Base-by-base conservation (phyloP, 2,797 vertebrate species). In the Acrocephalus scirpaceus region DNA sequence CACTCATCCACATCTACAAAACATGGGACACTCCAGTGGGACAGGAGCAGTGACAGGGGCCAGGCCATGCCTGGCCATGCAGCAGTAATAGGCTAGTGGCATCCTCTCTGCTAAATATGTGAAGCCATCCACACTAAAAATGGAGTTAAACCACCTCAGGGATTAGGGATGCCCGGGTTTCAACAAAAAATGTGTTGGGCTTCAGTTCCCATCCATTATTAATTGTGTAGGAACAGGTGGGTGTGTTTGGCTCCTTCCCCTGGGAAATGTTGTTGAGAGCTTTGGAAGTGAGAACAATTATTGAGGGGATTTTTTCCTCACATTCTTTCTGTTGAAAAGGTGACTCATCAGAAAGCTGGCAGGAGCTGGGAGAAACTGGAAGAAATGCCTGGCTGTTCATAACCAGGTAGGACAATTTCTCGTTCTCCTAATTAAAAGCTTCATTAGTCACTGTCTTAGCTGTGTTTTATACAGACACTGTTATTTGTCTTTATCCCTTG, bases 1-100 rank as follows among this genome's bases (percentile, higher is more conserved):
- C 99, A 99, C 96, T 99, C 99, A 1, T 99, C 98, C 82, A 99
- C 97, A 30, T 99, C 99, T 99, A 4, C 1, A 19, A 93, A 81
- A 72, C 48, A 51, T 0, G 29, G 40, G 70, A 27, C 13, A 25
- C 29, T 2, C 10, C 10, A 16, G 44, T 6, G 54, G 45, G 10
- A 54, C 0, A 3, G 86, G 20, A 25, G 44, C 45, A n/a, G 38
- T 17, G 30, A 12, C 53, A 18, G 48, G 53, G 7, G 6, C 7
- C 5, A 4, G 1, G 16, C 18, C 12, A 1, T 0, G 11, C 25
- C 18, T 42, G 77, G 2, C 26, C 17, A 3, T 9, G 13, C 60
- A 34, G 44, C 18, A 10, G 27, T 1, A 17, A 36, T 1, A 9
- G 64, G 48, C 57, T 51, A 54, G 5, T 29, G 62, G 38, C 27